Evolutionary conservation across 1,140 invertebrate genomes (phyloP).

Genomic region (Bombus consobrinus): DNA sequence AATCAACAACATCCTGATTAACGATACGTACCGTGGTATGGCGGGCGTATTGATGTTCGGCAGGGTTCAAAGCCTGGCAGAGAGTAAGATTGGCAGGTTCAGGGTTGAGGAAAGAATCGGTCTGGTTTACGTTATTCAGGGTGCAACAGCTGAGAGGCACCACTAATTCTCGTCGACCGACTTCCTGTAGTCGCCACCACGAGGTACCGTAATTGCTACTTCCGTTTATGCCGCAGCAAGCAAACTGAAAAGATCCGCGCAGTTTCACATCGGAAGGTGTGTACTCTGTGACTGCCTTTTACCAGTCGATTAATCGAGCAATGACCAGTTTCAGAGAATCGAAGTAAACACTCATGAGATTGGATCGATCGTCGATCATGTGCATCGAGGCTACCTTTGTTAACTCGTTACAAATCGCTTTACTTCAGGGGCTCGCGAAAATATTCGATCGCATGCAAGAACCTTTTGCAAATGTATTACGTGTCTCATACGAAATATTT

Average conservation of each 20-base stretch:
- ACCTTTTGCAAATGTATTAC: no score
- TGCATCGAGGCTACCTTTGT: not conserved
- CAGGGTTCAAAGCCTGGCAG: conserved; percentile 87
- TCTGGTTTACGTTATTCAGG: conserved; percentile 85
- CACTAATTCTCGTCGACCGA: conserved; percentile 87
- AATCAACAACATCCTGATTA: conserved; percentile 61
- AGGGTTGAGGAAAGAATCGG: conserved; percentile 89
- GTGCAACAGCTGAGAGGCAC: conserved; percentile 91
- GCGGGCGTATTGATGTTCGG: conserved; percentile 85
- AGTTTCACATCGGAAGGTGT: conserved; percentile 19
- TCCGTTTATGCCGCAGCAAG: conserved; percentile 92
- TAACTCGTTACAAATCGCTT: not conserved
- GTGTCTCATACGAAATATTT: not conserved
- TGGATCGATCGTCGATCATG: not conserved
- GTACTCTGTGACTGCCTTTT: conserved; percentile 1
- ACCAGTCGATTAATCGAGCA: not conserved
- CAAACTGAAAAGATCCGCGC: conserved; percentile 83
- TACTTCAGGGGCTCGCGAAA: not conserved
- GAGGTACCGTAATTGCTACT: conserved; percentile 92
- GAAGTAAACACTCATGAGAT: not conserved
- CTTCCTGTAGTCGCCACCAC: conserved; percentile 89
- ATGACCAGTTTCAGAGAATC: not conserved
- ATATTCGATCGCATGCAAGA: not conserved
- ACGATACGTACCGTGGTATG: conserved; percentile 83
- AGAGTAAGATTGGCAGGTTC: conserved; percentile 87